Evolutionary conservation across 1,140 invertebrate species (phyloP), one percentile per base, ranked within the genome.

Genomic region (Metaphire vulgaris): DNA sequence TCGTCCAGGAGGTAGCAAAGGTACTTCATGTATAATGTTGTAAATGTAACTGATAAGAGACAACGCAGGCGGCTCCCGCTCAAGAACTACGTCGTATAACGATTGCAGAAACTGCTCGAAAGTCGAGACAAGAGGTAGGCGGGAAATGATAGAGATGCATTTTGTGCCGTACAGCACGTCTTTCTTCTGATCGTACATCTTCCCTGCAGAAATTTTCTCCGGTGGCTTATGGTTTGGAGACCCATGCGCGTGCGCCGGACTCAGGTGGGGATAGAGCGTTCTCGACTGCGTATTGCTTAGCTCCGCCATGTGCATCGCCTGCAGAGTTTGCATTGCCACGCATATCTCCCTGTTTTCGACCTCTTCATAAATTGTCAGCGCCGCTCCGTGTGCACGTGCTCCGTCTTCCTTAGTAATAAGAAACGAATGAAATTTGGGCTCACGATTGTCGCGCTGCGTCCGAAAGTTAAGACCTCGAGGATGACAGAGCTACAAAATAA

Each of bases 351-450:
- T 89, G 85, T 95, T 95, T 71, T 90, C 90, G 79, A 97, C 94
- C 88, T 96, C 93, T 87, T 99, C 97, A 88, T 93, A 98, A 86
- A 98, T 98, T 16, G 95, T 91, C 76, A 95, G 89, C 80, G 93
- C 94, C 83, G 95, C 96, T 64, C 97, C 97, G 89, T 96, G 97
- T 72, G 91, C 92, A 80, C 95, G 89, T 77, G 92, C 92, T 68
- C 97, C 97, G 90, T 99, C 95, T 88, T 98, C 96, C 82, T 92
- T 90, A 28, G 97, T 99, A 67, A 98, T 94, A 12, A 98, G 90
- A 89, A 99, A 99, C 69, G 95, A 94, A 86, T 99, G 97, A 88
- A 98, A 98, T 79, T 89, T 90, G 21, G 96, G 92, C 79, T 93
- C 91, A 77, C 94, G 89, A 69, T 90, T 90, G 86, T 97, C 92